Base-by-base conservation (phyloP, 1,140 invertebrate genomes). In the Mizuhopecten yessoensis region DNA sequence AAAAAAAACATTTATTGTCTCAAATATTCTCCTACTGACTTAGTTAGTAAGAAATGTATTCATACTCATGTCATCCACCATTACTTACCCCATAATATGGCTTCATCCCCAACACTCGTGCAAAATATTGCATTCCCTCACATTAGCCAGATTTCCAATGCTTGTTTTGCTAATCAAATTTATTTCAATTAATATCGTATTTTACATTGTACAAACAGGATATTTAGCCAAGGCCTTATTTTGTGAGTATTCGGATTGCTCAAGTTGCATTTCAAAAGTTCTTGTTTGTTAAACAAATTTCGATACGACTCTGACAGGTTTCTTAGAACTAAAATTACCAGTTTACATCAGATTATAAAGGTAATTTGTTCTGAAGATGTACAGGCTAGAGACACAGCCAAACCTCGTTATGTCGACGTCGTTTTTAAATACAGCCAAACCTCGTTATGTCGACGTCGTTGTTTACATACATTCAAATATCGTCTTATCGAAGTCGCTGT, bases 171-270 rank as follows among this genome's bases (percentile, higher is more conserved):
- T 45, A 49, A 20, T 75, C 17, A 17, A 5, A 75, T 75, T 3
- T 49, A 49, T 75, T 75, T 17, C n/a, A 75, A 0, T n/a, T 75
- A n/a, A 75, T 75, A n/a, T 57, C 15, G 23, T 75, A 75, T 75
- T 75, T 75, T 29, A 29, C n/a, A 75, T 75, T 75, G n/a, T 75
- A 75, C 57, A 17, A 75, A 75, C 57, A 75, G 57, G 57, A 75
- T 75, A 29, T 75, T 75, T 29, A 75, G 57, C n/a, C 3, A 75
- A 75, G 57, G 17, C 57, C 57, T 29, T 45, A 45, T 75, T 75
- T 75, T 75, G 57, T 75, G 57, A 75, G 57, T 75, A 75, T 75
- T 75, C 29, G 29, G 23, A 29, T 75, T 9, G 57, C 17, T 75
- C n/a, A 75, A n/a, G n/a, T 45, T 29, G 29, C 17, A 57, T 20